phyloP scores from a whole-genome alignment of 2,113 vertebrate genomes.

The Triplophysa tibetana region DNA sequence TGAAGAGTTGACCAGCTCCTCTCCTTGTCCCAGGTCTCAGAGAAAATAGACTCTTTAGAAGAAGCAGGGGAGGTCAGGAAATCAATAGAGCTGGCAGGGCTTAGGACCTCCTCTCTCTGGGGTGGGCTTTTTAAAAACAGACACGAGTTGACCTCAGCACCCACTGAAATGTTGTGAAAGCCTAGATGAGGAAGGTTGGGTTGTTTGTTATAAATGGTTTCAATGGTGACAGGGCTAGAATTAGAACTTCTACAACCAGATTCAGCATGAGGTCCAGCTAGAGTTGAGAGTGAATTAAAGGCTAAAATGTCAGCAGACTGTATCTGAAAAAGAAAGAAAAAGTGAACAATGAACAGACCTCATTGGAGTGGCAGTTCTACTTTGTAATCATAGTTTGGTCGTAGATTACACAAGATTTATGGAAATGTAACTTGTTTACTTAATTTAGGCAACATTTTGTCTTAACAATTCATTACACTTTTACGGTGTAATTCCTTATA shows the following conservation, averaged over 20 bases:
- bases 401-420: not conserved
- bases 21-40: constrained; percentile 64
- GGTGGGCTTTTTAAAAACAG: constrained; percentile 58
- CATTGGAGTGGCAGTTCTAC: not conserved
- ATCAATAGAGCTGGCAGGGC: constrained; percentile 62
- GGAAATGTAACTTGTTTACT: no score
- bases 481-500: no score
- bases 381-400: not conserved
- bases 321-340: constrained; percentile 56
- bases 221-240: constrained; percentile 53
- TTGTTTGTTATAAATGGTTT: constrained; percentile 65
- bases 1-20: constrained; percentile 57
- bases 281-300: constrained; percentile 38
- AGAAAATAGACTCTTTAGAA: constrained; percentile 74
- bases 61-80: constrained; percentile 66
- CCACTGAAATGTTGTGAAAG: constrained; percentile 52
- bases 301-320: constrained; percentile 49
- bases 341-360: constrained; percentile 13
- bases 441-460: no score
- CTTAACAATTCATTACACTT: no score
- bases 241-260: constrained; percentile 35
- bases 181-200: constrained; percentile 52
- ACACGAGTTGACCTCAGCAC: constrained; percentile 60
- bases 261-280: constrained; percentile 53
- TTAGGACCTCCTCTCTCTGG: constrained; percentile 56